phyloP scores from a whole-genome alignment of 2,888 invertebrate species.

The Danaus chrysippus region DNA sequence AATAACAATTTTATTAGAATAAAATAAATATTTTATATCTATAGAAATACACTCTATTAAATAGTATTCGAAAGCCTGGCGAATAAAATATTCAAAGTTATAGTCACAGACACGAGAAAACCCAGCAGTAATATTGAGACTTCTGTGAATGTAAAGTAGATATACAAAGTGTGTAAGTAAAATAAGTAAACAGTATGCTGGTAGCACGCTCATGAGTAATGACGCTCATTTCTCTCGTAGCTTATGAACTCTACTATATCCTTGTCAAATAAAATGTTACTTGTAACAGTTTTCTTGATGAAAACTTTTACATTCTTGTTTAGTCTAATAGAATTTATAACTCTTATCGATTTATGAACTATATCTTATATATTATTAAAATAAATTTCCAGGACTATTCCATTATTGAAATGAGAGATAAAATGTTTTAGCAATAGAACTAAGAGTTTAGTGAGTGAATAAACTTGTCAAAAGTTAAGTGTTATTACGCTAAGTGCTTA shows the following conservation, averaged over 20 bases:
- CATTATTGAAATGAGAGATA: no score
- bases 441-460: constrained; percentile 7
- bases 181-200: constrained; percentile 56
- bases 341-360: not conserved
- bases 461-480: constrained; percentile 12
- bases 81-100: not conserved
- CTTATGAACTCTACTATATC: constrained; percentile 69
- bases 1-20: no score
- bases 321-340: not conserved
- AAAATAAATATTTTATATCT: no score
- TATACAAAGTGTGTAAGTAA: constrained; percentile 39
- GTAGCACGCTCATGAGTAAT: constrained; percentile 62
- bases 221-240: constrained; percentile 56
- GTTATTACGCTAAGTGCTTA: constrained; percentile 21
- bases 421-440: no score
- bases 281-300: constrained; percentile 49
- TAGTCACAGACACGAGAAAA: constrained; percentile 43
- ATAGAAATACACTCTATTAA: constrained; percentile 11
- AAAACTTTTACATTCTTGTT: constrained; percentile 36
- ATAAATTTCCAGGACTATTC: no score
- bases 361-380: no score
- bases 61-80: constrained; percentile 18
- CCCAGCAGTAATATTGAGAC: constrained; percentile 49
- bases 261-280: constrained; percentile 66
- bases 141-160: constrained; percentile 56